Percentiles rank a stretch among this genome's conserved stretches.
Evolutionary conservation across 1,140 invertebrate genomes (phyloP).

Genomic region (Spodoptera litura): DNA sequence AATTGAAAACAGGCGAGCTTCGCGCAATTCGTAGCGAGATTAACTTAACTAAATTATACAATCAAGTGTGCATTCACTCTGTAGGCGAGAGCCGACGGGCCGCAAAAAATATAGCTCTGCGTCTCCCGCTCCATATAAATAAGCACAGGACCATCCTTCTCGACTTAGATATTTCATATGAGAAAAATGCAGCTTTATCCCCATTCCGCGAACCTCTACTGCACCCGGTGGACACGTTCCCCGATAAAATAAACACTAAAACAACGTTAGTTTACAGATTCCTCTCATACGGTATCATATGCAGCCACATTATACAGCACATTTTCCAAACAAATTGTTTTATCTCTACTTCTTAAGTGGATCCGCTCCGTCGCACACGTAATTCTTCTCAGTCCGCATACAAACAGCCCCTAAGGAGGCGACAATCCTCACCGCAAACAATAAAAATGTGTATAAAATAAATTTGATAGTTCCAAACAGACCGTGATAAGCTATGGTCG

Average conservation of each 20-base stretch:
- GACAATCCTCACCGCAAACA: slow-evolving; percentile 82
- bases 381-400: slow-evolving; percentile 81
- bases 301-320: slow-evolving; percentile 63
- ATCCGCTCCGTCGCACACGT: slow-evolving; percentile 72
- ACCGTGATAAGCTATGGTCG: slow-evolving; percentile 56
- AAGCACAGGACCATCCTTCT: slow-evolving; percentile 43
- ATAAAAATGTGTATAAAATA: slow-evolving; percentile 85
- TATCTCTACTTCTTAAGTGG: slow-evolving; percentile 76
- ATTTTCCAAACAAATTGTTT: slow-evolving; percentile 82
- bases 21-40: slow-evolving; percentile 58
- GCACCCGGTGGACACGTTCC: slow-evolving; percentile 60
- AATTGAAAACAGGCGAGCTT: slow-evolving; percentile 63
- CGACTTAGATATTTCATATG: slow-evolving; percentile 53
- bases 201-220: slow-evolving; percentile 52
- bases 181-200: slow-evolving; percentile 60
- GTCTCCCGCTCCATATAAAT: slow-evolving; percentile 37
- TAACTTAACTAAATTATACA: slow-evolving; percentile 68
- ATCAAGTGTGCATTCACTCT: slow-evolving; percentile 63
- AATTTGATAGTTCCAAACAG: slow-evolving; percentile 79
- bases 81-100: slow-evolving; percentile 29
- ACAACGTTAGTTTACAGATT: slow-evolving; percentile 62
- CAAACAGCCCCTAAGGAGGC: slow-evolving; percentile 82
- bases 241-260: slow-evolving; percentile 63
- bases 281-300: slow-evolving; percentile 54
- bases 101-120: slow-evolving; percentile 42